Evolutionary conservation across 2,888 invertebrate genomes (phyloP).

Genomic region (Hydraecia micacea): DNA sequence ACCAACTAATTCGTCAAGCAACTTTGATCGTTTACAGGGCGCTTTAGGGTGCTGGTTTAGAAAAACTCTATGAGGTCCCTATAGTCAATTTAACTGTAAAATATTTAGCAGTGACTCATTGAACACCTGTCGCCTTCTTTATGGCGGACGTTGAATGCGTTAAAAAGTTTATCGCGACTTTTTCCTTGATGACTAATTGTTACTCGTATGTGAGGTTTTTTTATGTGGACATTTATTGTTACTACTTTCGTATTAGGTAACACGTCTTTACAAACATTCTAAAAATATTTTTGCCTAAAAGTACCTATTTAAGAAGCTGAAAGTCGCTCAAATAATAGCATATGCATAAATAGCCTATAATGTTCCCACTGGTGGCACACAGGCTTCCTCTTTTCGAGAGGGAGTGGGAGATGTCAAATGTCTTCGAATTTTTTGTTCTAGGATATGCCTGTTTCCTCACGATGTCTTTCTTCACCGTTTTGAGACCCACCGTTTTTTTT

Average conservation of each 20-base stretch:
- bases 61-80: not conserved
- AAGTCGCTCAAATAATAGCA: too few species aligned
- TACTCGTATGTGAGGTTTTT: slow-evolving; percentile 9
- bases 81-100: slow-evolving; percentile 20
- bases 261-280: not conserved
- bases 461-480: too few species aligned
- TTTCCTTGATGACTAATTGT: slow-evolving; percentile 40
- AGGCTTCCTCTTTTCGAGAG: not conserved
- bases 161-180: slow-evolving; percentile 18
- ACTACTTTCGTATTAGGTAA: not conserved
- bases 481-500: too few species aligned
- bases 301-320: not conserved
- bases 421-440: too few species aligned
- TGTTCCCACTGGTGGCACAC: not conserved
- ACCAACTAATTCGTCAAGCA: too few species aligned
- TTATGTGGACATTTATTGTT: not conserved
- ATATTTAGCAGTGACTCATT: slow-evolving; percentile 43
- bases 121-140: slow-evolving; percentile 38
- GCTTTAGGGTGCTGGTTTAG: too few species aligned
- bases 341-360: not conserved
- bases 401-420: too few species aligned
- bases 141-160: slow-evolving; percentile 33
- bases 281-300: not conserved
- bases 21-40: too few species aligned
- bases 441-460: too few species aligned